Evolutionary conservation across 1,140 invertebrate species (phyloP).

Genomic region (Ceratoteleas bidentatus): DNA sequence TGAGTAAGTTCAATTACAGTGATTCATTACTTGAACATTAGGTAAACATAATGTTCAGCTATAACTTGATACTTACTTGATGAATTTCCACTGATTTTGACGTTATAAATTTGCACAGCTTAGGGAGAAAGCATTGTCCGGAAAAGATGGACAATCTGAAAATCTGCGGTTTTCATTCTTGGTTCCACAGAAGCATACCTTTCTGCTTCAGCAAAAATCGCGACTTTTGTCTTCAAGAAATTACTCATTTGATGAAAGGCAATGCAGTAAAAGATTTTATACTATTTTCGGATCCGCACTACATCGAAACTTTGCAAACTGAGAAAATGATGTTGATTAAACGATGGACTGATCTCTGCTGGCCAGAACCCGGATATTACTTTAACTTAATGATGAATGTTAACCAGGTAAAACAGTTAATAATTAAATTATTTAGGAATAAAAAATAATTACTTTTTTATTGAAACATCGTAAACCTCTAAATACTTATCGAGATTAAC

Average conservation of each 20-base stretch:
- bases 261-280: conserved; percentile 16
- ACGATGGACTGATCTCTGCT: conserved; percentile 6
- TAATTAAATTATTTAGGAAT: too few relatives aligned
- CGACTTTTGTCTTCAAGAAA: conserved; percentile 26
- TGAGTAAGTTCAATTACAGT: conserved; percentile 10
- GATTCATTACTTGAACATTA: background rate
- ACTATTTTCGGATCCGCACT: background rate
- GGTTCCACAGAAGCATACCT: conserved; percentile 10
- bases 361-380: conserved; percentile 25
- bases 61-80: background rate
- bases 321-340: background rate
- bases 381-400: conserved; percentile 32
- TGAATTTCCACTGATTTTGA: background rate
- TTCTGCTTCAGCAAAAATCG: conserved; percentile 13
- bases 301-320: conserved; percentile 12
- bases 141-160: conserved; percentile 5
- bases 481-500: too few relatives aligned
- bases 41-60: background rate
- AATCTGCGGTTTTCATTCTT: conserved; percentile 7
- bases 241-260: conserved; percentile 1
- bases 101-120: conserved; percentile 2
- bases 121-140: conserved; percentile 14
- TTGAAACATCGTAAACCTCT: too few relatives aligned
- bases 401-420: conserved; percentile 20
- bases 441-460: too few relatives aligned